Base-by-base conservation (phyloP, 2,113 vertebrate genomes). In the Balaeniceps rex region DNA sequence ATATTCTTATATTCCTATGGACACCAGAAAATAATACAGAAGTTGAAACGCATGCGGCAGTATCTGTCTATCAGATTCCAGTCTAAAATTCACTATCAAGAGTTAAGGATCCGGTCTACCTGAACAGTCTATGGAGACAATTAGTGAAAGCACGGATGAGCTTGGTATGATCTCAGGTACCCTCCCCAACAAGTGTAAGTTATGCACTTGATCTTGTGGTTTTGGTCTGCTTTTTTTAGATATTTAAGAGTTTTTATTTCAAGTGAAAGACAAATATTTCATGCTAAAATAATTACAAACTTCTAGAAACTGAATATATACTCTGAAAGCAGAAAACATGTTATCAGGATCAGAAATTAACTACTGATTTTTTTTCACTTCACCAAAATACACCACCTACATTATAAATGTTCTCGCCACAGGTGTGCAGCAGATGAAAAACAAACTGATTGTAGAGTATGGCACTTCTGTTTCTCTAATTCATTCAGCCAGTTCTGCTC, bases 1-100 rank as follows among this genome's bases (percentile, higher is more conserved):
- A 76, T 33, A 58, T 49, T 66, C 9, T 71, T 23, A 16, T 51
- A 76, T 60, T 83, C 42, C 22, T 33, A 3, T 44, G 25, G 10
- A 18, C 8, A 72, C 3, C 6, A 54, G 26, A 75, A 60, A 87
- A 70, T 29, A 57, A 33, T 23, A 26, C 3, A 64, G 14, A 83
- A 31, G 8, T 25, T 25, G 24, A 85, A 92, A 69, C 0, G 0
- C 11, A 15, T 10, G 2, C 0, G 0, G 11, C 9, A 42, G 6
- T 42, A 28, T 36, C 26, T 82, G 6, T 36, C 54, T 69, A 26
- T 79, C 31, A 61, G 7, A 49, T 61, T 78, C 21, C 61, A 79
- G 14, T 36, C 8, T 52, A 57, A 72, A 86, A 68, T 38, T 51
- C 38, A 34, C 17, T 44, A 11, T 40, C 7, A 66, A 47, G 26